These are phyloP conservation scores for Plectropomus leopardus DNA, from an alignment of 2,113 vertebrate genomes.

Conservation along the genomic window DNA sequence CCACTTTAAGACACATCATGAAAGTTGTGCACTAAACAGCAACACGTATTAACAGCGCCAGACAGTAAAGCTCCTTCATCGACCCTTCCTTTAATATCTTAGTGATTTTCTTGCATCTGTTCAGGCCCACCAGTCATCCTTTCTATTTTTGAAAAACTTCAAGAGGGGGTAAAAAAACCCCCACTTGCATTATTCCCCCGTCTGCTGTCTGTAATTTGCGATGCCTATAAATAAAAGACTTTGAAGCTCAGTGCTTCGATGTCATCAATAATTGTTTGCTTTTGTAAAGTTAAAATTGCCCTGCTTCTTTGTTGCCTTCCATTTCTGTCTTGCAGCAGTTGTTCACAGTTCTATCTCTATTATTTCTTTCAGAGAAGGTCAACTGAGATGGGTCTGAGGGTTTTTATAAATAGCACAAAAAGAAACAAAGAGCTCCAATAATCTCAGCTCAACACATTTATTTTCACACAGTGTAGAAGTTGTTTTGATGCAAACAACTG, in stretches of 20 bases:
- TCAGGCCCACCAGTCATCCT: conserved; percentile 29
- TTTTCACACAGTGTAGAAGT: conserved; percentile 7
- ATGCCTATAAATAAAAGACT: conserved; percentile 65
- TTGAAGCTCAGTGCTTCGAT: conserved; percentile 53
- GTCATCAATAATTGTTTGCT: conserved; percentile 68
- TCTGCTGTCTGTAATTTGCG: conserved; percentile 50
- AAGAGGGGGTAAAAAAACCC: conserved; percentile 15
- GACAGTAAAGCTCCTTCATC: conserved; percentile 32
- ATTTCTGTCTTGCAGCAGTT: conserved; percentile 9
- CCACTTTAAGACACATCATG: neutral
- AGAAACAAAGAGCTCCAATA: conserved; percentile 34
- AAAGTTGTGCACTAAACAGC: conserved; percentile 11
- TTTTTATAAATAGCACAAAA: conserved; percentile 51
- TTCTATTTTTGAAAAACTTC: conserved; percentile 58
- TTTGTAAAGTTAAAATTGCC: conserved; percentile 61
- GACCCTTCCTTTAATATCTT: conserved; percentile 36
- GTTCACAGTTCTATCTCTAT: conserved; percentile 30
- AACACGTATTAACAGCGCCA: conserved; percentile 7
- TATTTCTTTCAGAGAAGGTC: conserved; percentile 40
- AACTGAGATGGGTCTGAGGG: conserved; percentile 16
- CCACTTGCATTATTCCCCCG: conserved; percentile 24
- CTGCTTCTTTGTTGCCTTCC: conserved; percentile 36
- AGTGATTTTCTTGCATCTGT: conserved; percentile 10
- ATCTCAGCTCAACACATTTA: conserved; percentile 26
- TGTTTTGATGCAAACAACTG: conserved; percentile 28